phyloP scores from a whole-genome alignment of 1,140 invertebrate genomes.

The Apis dorsata region DNA sequence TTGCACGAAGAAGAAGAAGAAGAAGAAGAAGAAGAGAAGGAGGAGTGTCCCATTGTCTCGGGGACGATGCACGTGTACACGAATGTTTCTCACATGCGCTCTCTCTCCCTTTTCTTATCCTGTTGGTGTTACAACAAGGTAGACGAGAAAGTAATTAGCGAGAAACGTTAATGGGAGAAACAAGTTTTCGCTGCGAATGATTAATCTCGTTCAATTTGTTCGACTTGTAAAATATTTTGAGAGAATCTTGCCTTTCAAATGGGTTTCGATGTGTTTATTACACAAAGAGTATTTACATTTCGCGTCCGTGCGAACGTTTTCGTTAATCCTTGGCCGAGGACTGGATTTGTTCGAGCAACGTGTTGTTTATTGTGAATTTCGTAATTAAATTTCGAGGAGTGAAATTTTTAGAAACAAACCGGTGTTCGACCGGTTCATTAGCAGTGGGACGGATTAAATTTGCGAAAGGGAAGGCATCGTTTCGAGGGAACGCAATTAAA shows the following conservation, averaged over 20 bases:
- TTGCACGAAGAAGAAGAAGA: not conserved
- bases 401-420: not conserved
- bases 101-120: not conserved
- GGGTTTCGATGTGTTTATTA: not conserved
- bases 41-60: not conserved
- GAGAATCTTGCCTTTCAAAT: not conserved
- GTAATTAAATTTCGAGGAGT: not conserved
- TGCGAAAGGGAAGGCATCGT: not conserved
- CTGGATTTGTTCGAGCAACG: not conserved
- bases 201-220: not conserved
- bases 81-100: slow-evolving; percentile 7
- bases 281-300: not conserved
- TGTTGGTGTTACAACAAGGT: not conserved
- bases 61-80: not conserved
- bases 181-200: not conserved
- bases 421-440: not conserved
- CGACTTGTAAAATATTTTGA: no score
- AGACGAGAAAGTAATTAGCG: slow-evolving; percentile 13
- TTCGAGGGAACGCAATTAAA: slow-evolving; percentile 10
- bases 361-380: not conserved
- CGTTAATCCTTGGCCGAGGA: not conserved
- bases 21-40: no score
- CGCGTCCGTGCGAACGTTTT: not conserved
- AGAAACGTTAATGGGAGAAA: not conserved
- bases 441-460: not conserved